These are phyloP conservation scores for Battus philenor DNA, from an alignment of 1,140 invertebrate genomes.

Conservation along the genomic window DNA sequence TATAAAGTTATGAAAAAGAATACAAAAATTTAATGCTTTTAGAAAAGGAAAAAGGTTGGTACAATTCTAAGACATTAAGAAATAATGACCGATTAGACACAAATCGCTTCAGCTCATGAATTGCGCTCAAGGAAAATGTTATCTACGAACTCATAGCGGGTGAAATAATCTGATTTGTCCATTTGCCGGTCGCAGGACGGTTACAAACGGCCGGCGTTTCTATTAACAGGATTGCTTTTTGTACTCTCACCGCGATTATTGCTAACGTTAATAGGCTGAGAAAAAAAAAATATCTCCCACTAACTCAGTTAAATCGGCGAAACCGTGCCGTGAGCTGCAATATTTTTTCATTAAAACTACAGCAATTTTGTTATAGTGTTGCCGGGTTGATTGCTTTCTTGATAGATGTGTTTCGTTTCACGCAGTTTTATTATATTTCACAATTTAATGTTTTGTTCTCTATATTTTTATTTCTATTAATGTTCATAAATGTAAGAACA, in stretches of 20 bases:
- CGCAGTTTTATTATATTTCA: no score
- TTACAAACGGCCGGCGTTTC: conserved; percentile 61
- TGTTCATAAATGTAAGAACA: no score
- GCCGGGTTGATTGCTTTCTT: no score
- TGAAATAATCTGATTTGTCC: conserved; percentile 75
- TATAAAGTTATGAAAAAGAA: no score
- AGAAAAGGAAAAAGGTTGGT: no score
- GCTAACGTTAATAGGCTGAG: conserved; percentile 30
- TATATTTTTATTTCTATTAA: no score
- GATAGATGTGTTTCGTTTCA: no score
- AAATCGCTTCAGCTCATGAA: conserved; percentile 16
- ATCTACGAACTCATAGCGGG: conserved; percentile 70
- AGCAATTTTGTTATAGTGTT: conserved; percentile 1
- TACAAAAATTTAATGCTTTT: no score
- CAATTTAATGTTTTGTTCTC: no score
- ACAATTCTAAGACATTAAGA: no score
- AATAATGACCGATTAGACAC: no score
- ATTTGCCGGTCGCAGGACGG: conserved; percentile 61
- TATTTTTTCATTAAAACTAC: conserved; percentile 2
- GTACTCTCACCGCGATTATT: conserved; percentile 47
- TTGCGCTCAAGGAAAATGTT: conserved; percentile 36
- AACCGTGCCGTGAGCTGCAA: background rate
- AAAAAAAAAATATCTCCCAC: conserved; percentile 29
- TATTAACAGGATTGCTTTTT: conserved; percentile 72
- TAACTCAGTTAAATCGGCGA: conserved; percentile 9